These are phyloP conservation scores for Bombus terrestris DNA, from an alignment of 1,140 invertebrate genomes.

Conservation along the genomic window DNA sequence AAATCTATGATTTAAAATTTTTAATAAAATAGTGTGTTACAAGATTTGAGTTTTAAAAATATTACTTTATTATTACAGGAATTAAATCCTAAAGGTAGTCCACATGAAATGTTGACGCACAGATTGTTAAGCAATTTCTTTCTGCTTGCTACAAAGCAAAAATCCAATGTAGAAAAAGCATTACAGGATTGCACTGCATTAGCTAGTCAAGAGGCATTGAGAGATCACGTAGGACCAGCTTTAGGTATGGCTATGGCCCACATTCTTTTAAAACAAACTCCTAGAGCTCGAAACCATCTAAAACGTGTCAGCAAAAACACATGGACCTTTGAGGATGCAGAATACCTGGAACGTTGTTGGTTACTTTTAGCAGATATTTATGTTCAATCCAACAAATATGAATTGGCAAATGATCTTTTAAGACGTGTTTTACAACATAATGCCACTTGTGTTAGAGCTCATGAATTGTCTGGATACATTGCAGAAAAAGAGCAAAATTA, in stretches of 20 bases:
- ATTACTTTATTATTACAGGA: constrained; percentile 84
- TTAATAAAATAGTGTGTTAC: background rate
- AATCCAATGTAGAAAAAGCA: constrained; percentile 92
- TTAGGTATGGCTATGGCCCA: constrained; percentile 94
- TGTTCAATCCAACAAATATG: constrained; percentile 93
- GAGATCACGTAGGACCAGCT: constrained; percentile 93
- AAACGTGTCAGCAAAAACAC: constrained; percentile 93
- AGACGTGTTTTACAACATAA: constrained; percentile 93
- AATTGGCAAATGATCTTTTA: constrained; percentile 92
- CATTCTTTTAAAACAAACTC: constrained; percentile 94
- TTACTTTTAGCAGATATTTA: constrained; percentile 95
- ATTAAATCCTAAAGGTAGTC: constrained; percentile 87
- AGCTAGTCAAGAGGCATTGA: constrained; percentile 86
- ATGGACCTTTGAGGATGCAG: constrained; percentile 97
- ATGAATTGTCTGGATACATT: constrained; percentile 93
- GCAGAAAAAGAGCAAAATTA: constrained; percentile 97
- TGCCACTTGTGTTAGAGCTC: constrained; percentile 94
- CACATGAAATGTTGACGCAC: constrained; percentile 86
- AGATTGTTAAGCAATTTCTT: constrained; percentile 92
- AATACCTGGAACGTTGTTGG: constrained; percentile 98
- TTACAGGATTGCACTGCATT: constrained; percentile 91
- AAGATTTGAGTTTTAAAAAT: background rate
- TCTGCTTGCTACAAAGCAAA: constrained; percentile 92
- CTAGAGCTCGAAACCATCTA: constrained; percentile 94
- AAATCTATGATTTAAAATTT: background rate